Evolutionary conservation across 2,888 invertebrate species (phyloP), one percentile per base, ranked within the genome.

Genomic region (Chydorus sphaericus): DNA sequence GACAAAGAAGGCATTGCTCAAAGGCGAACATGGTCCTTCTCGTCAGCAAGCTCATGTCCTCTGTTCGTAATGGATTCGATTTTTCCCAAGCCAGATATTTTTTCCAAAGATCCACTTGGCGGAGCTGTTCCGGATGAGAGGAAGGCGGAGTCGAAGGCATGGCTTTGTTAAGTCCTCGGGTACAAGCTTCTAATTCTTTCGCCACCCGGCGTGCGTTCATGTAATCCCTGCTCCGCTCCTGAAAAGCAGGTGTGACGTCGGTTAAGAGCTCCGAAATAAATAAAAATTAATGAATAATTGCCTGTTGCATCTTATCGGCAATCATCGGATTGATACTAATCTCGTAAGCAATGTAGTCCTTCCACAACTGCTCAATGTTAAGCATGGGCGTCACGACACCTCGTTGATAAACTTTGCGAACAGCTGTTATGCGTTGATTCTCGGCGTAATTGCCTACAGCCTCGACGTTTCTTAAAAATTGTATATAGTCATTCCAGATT

Each of bases 391-490:
- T 98, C 28, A 92, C 82, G 0, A 96, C 89, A 0, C 93, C 96
- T 58, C 91, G 78, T 71, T 98, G 98, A 69, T 94, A 99, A 0
- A 92, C 89, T 76, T 96, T 92, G 48, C 98, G 77, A 3, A 99
- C 93, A 1, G 97, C 98, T 16, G 94, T 92, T 59, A 98, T 98
- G 70, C 94, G 90, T 73, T 99, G 98, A 71, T 98, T 98, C 72
- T 99, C 98, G 0, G 98, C 98, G 70, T 98, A 99, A 0, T 94
- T 94, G 0, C 98, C 98, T 0, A 93, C 85, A 0, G 97, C 98
- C 62, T 97, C 97, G 0, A 94, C 94, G 51, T 86, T 81, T 69
- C 93, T 97, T 58, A 99, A 73, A 69, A 99, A 99, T 48, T 83
- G 84, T 0, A 98, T 89, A 66, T 99, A 99, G 67, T 99, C 98